Evolutionary conservation across 2,113 vertebrate genomes (phyloP), one percentile per base, ranked within the genome.

Genomic region (Dicentrarchus labrax): DNA sequence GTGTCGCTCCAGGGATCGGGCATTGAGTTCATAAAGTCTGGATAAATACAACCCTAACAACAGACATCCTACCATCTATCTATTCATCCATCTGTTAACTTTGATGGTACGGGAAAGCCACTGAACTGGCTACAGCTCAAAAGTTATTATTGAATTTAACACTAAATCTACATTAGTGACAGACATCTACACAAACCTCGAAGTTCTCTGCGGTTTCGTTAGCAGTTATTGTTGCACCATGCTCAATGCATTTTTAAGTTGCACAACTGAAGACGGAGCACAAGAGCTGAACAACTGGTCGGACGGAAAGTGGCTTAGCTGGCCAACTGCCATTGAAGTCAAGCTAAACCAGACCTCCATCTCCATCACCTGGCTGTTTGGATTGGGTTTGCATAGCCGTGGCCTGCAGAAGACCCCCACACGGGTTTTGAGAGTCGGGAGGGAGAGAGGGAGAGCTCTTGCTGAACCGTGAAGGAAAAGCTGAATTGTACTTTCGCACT

Each of bases 21-120:
- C 90, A 85, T 6, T 76, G 91, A 79, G 91, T 92, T 93, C 90
- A 85, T 73, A 41, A 89, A 84, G 80, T 80, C 77, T 88, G 78
- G 83, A 87, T 78, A 66, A 84, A 74, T 45, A 39, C 53, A 82
- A 76, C 50, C 74, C 84, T 71, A 81, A 86, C 83, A 79, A 78
- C 69, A 72, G 69, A 71, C 76, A 62, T 78, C 51, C 38, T 15
- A 67, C 21, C 80, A 81, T 86, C 88, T 30, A 30, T 30, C 30
- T 30, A 30, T 30, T 3, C 4, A 30, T 30, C 30, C 2, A 81
- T 86, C 88, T 89, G 88, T 50, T 75, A 38, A 36, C 72, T 56
- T 45, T 22, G 22, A 59, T 15, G 21, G 50, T 47, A 8, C 45
- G 39, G 9, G 54, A 74, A 76, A 68, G 76, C 50, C 50, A 30